Percentiles rank a stretch among this genome's conserved stretches.
Conservation (phyloP, 2,797 vertebrate species). For the Taeniopygia guttata region DNA sequence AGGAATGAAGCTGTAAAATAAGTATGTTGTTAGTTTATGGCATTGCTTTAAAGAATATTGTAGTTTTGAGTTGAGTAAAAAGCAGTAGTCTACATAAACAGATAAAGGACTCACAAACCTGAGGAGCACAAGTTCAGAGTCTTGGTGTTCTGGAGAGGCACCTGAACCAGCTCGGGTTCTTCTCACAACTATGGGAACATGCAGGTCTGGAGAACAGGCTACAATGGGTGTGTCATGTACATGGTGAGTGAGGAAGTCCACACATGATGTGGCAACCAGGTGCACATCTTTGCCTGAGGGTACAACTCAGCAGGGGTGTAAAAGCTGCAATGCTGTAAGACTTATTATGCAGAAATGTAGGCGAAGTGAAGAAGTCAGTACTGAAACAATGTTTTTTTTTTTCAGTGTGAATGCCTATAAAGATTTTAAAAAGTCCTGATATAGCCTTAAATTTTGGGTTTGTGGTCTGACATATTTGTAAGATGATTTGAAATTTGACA, state of each 20-base stretch:
- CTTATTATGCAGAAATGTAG: not conserved
- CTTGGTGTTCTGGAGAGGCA: not conserved
- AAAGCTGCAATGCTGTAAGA: not conserved
- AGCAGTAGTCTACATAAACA: not conserved
- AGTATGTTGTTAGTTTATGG: not conserved
- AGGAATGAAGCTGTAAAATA: not conserved
- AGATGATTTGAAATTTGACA: not conserved
- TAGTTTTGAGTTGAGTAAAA: not conserved
- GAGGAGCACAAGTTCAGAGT: not conserved
- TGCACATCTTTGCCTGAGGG: not conserved
- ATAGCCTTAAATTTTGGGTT: not conserved
- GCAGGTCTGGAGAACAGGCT: not conserved
- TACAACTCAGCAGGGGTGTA: not conserved
- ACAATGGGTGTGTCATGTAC: fast-evolving
- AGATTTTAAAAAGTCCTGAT: not conserved
- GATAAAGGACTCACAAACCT: not conserved
- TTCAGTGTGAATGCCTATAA: not conserved
- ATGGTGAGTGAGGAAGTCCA: not conserved
- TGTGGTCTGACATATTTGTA: not conserved
- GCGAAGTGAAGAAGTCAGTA: not conserved
- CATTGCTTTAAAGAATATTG: not conserved
- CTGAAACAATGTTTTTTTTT: not conserved
- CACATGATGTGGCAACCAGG: not conserved
- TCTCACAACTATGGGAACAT: fast-evolving
- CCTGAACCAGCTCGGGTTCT: not conserved